Base-by-base conservation (phyloP, 2,113 vertebrate species). In the Tragelaphus buxtoni region DNA sequence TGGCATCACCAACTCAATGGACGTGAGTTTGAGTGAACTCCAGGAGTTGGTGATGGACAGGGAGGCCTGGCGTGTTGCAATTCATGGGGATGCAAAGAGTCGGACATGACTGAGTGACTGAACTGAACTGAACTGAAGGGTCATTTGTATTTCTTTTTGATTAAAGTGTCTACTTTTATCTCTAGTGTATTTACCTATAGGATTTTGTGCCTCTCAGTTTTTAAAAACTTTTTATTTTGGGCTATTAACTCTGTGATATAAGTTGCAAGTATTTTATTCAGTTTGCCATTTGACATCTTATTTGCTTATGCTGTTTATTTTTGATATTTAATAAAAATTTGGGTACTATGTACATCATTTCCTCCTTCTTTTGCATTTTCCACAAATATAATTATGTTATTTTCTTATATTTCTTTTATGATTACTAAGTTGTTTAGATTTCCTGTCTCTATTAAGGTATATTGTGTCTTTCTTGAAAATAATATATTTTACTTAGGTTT, bases 401-500 rank as follows among this genome's bases (percentile, higher is more conserved):
- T 79, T 79, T 35, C 17, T n/a, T 77, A 60, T 53, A 6, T 65
- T 80, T 95, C 28, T 61, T 76, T 56, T 69, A 79, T 39, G 30
- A 79, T 87, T 88, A 88, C 42, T 58, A 51, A 28, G 9, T 30
- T 95, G 3, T 90, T 93, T 49, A 80, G 22, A 42, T 69, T 77
- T 88, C 79, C 55, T 58, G 3, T 77, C 42, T 80, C 45, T 69
- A 55, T 77, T 88, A 77, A 17, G 3, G 7, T 79, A 82, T 13
- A 39, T 53, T 83, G 18, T 49, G n/a, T 42, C 96, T 94, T 95
- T 91, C 42, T 69, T 72, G 55, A 96, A 94, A 88, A 47, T 61
- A 47, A 58, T 58, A 58, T n/a, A 17, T 13, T 87, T 96, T 91
- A 80, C 24, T 24, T 81, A 58, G 9, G 35, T 53, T 74, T 92